Evolutionary conservation across 2,797 vertebrate species (phyloP).

Genomic region (Melanotaenia parkinsoni): DNA sequence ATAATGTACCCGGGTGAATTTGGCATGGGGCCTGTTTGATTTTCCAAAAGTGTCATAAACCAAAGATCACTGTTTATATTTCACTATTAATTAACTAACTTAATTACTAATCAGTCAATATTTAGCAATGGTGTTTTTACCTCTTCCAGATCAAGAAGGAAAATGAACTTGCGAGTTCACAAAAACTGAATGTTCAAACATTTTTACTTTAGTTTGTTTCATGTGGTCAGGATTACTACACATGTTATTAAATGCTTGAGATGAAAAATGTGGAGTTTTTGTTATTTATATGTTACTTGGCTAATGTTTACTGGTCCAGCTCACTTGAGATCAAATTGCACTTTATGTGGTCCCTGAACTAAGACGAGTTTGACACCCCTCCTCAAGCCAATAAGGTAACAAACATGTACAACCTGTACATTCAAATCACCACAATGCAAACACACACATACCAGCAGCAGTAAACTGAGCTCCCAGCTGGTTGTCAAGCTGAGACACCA

Average conservation of each 20-base stretch:
- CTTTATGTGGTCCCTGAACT: not conserved
- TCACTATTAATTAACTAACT: too few species aligned
- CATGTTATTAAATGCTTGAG: not conserved
- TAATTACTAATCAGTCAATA: too few species aligned
- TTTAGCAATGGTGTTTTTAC: not conserved
- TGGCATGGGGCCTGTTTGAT: too few species aligned
- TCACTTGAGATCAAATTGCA: too few species aligned
- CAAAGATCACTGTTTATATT: too few species aligned
- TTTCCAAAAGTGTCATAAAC: too few species aligned
- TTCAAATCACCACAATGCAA: slow-evolving; percentile 10
- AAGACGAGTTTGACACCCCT: not conserved
- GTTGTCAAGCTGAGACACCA: slow-evolving; percentile 66
- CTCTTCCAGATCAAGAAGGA: not conserved
- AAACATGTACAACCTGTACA: not conserved
- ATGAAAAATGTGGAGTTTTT: not conserved
- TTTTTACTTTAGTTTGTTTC: too few species aligned
- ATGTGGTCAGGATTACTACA: too few species aligned
- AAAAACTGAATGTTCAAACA: too few species aligned
- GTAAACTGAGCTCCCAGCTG: slow-evolving; percentile 64
- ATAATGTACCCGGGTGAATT: too few species aligned
- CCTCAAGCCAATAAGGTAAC: slow-evolving; percentile 13
- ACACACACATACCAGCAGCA: slow-evolving; percentile 22
- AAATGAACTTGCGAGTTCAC: not conserved
- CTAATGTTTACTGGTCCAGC: too few species aligned
- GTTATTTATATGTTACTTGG: not conserved